phyloP scores from a whole-genome alignment of 2,113 vertebrate genomes.

The Accipiter virgatus region DNA sequence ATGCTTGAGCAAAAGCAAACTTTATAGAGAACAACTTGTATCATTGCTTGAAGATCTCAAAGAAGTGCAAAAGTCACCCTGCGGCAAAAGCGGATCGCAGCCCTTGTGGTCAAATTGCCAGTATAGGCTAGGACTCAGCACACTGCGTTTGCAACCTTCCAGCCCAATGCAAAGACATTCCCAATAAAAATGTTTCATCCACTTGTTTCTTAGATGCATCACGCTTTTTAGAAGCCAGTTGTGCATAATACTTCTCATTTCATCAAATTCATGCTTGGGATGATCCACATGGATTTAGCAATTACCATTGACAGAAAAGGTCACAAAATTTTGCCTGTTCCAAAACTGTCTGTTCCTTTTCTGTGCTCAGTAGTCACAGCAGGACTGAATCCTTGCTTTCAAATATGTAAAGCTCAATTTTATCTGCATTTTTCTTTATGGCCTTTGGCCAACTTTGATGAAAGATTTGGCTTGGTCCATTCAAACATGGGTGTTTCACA shows the following conservation, averaged over 20 bases:
- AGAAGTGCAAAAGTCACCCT: background rate
- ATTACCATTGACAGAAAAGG: background rate
- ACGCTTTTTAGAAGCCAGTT: background rate
- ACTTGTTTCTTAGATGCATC: background rate
- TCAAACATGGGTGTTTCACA: background rate
- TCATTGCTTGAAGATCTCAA: background rate
- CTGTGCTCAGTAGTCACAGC: background rate
- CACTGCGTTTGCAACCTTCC: background rate
- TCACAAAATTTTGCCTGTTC: background rate
- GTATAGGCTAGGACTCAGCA: background rate
- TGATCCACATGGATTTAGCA: background rate
- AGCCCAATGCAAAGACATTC: background rate
- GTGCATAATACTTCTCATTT: background rate
- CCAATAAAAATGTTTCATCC: background rate
- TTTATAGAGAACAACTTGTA: background rate
- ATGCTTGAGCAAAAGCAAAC: background rate
- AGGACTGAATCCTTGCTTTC: background rate
- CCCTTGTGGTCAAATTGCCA: background rate
- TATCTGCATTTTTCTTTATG: background rate
- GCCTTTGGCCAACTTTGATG: background rate
- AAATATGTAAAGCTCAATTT: background rate
- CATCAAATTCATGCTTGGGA: background rate
- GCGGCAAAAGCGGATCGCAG: background rate
- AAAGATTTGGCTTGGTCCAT: background rate
- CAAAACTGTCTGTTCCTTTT: background rate